phyloP scores from a whole-genome alignment of 2,113 vertebrate species.

The Silurus asotus region DNA sequence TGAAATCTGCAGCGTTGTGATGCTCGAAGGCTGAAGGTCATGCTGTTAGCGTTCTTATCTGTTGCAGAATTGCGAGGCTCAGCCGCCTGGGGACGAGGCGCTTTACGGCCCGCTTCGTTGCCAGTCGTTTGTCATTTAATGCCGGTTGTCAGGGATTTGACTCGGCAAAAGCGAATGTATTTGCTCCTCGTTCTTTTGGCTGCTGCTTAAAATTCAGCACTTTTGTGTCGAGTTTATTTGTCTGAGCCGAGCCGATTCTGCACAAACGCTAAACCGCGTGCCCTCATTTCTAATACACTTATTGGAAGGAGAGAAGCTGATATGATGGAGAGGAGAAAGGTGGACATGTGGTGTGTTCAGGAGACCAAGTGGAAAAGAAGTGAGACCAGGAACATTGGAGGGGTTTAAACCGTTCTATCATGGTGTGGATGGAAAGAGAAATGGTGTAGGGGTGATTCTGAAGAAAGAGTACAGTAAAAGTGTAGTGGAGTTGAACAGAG shows the following conservation, averaged over 20 bases:
- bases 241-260: slow-evolving; percentile 16
- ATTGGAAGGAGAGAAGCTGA: neutral
- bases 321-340: no score
- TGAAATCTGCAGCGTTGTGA: slow-evolving; percentile 69
- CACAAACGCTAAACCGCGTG: slow-evolving; percentile 7
- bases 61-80: slow-evolving; percentile 53
- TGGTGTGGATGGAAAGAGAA: no score
- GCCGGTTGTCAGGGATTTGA: slow-evolving; percentile 59
- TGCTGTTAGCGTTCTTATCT: slow-evolving; percentile 65
- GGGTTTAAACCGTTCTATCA: no score
- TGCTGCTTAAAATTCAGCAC: slow-evolving; percentile 43
- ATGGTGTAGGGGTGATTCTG: no score
- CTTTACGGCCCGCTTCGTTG: slow-evolving; percentile 59
- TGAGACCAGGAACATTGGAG: no score
- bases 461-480: no score
- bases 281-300: slow-evolving; percentile 14
- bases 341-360: no score
- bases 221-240: slow-evolving; percentile 5
- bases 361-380: no score
- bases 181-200: slow-evolving; percentile 47
- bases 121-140: slow-evolving; percentile 61
- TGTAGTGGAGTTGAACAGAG: no score
- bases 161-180: slow-evolving; percentile 56
- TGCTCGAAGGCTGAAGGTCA: slow-evolving; percentile 69
- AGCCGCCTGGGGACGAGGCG: slow-evolving; percentile 54